Base-by-base conservation (phyloP, 1,140 invertebrate genomes). In the Ganaspis sp. region DNA sequence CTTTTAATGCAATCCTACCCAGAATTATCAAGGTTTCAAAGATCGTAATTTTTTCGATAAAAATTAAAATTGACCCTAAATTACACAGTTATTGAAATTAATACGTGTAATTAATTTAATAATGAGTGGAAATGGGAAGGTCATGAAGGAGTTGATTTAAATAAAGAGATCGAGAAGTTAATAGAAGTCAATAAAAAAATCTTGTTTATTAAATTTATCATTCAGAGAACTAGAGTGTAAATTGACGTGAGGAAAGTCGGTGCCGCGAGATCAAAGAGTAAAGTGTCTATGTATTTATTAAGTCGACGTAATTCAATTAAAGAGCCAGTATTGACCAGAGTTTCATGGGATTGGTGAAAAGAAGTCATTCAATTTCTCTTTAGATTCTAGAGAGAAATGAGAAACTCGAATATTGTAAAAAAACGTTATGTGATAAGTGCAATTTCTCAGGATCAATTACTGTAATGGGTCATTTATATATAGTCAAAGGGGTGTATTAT, bases 291-390 rank as follows among this genome's bases (percentile, higher is more conserved):
- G 80, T 80, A 82, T 77, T 87, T 84, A 83, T 84, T 81, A 79
- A 81, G 83, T 86, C 79, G 83, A 85, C 84, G 86, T 87, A 87
- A 90, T 90, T 88, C 79, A 87, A 89, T 89, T 87, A 85, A 83
- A 76, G 69, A 81, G 86, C 79, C 82, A 85, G 87, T 87, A 83
- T 87, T 87, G 86, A 87, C 80, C 77, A 78, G 64, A 70, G 70
- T 83, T 84, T 84, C 82, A 86, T 85, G 76, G 74, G 80, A 84
- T 84, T 81, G 74, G 83, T 82, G 73, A 86, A 49, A 49, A 86
- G 77, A 87, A 87, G 83, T 89, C 86, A 87, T 84, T 78, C 82
- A 83, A 58, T 80, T 76, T 85, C 81, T 72, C 76, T 54, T 73
- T 81, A 38, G 58, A 4, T 19, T 19, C 19, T 21, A 58, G 9